A percentile compares a stretch with the other conserved stretches of the same genome.
phyloP scores from a whole-genome alignment of 2,888 invertebrate genomes.

The Drosophila subquinaria region DNA sequence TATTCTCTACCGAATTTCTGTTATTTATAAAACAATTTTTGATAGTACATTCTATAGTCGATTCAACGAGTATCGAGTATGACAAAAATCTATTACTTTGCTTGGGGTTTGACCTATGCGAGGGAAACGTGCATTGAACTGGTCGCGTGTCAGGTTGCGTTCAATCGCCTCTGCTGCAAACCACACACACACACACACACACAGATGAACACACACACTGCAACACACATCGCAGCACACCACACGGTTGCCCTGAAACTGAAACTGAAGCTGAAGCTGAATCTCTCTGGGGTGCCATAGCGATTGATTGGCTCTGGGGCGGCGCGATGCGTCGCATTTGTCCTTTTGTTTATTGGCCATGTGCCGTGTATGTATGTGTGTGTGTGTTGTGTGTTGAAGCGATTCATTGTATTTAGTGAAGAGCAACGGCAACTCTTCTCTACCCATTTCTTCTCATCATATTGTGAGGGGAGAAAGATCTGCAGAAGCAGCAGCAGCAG shows the following conservation, averaged over 20 bases:
- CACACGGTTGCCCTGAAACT: constrained; percentile 16
- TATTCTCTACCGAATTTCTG: background rate
- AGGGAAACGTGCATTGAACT: constrained; percentile 75
- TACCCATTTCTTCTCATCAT: constrained; percentile 14
- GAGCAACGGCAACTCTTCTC: constrained; percentile 44
- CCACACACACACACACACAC: constrained; percentile 1
- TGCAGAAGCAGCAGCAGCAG: constrained; percentile 5
- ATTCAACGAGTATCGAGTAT: constrained; percentile 1
- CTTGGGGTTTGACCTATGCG: constrained; percentile 64
- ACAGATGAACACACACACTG: background rate
- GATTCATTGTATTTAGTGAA: constrained; percentile 77
- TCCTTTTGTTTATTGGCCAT: constrained; percentile 77
- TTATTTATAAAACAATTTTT: background rate
- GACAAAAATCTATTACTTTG: constrained; percentile 71
- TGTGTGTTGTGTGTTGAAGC: constrained; percentile 54
- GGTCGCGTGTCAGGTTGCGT: constrained; percentile 80
- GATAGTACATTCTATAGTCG: constrained; percentile 4
- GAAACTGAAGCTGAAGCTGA: background rate
- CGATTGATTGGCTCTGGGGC: constrained; percentile 84
- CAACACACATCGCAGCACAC: constrained; percentile 2
- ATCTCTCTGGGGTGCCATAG: constrained; percentile 80
- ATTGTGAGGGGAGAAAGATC: constrained; percentile 8
- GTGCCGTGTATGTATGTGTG: constrained; percentile 33
- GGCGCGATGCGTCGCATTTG: constrained; percentile 71
- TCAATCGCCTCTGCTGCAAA: constrained; percentile 62